Evolutionary conservation across 2,888 invertebrate genomes (phyloP).

Genomic region (Crepidodera aurea): DNA sequence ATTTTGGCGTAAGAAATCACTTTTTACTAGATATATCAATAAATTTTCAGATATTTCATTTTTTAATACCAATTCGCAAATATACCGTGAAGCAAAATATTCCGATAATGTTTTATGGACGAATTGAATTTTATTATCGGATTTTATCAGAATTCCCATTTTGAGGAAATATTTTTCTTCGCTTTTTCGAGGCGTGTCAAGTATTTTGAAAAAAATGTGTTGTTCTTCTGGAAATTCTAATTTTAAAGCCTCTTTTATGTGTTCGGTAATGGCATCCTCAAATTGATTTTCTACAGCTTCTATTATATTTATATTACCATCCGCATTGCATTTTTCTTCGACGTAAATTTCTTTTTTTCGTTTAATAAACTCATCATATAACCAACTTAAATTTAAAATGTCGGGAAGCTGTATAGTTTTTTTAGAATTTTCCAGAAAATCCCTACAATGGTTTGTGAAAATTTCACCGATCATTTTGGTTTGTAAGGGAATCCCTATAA

Average conservation of each 20-base stretch:
- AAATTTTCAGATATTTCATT: neutral
- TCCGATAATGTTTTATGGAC: conserved; percentile 23
- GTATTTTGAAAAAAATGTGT: conserved; percentile 1
- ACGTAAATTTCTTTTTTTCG: conserved; percentile 20
- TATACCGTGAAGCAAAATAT: conserved; percentile 14
- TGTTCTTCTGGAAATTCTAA: conserved; percentile 1
- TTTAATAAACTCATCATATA: conserved; percentile 21
- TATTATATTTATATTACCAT: conserved; percentile 1
- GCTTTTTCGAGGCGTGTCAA: neutral
- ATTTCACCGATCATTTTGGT: conserved; percentile 26
- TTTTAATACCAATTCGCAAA: neutral
- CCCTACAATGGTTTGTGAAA: neutral
- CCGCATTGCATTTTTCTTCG: conserved; percentile 13
- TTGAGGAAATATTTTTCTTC: conserved; percentile 2
- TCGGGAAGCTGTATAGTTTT: neutral
- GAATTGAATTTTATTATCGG: neutral
- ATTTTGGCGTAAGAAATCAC: neutral
- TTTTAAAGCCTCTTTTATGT: neutral
- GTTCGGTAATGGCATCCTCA: neutral
- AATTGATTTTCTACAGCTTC: neutral
- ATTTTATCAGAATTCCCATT: conserved; percentile 15
- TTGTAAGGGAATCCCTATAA: conserved; percentile 25
- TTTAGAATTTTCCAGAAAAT: too few relatives aligned
- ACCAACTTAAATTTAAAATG: neutral
- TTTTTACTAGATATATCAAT: neutral